A percentile compares a stretch with the other conserved stretches of the same genome.
These are phyloP conservation scores for Melanotaenia duboulayi DNA, from an alignment of 2,113 vertebrate species.

Conservation along the genomic window DNA sequence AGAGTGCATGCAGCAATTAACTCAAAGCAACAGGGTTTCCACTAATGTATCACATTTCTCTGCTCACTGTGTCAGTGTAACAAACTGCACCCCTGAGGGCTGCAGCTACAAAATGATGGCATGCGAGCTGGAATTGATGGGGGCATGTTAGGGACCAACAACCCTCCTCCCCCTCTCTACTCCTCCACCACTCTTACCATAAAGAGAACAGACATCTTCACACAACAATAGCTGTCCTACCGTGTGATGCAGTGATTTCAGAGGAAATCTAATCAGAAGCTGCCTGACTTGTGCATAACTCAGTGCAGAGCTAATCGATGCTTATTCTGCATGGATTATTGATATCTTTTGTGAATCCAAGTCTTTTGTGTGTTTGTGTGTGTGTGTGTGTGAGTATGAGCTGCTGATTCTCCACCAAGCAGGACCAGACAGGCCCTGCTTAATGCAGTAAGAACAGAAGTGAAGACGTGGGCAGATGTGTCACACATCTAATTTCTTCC, in stretches of 20 bases:
- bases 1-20: constrained; percentile 64
- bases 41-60: constrained; percentile 71
- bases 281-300: constrained; percentile 53
- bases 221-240: constrained; percentile 30
- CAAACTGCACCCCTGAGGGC: constrained; percentile 70
- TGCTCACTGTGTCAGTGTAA: constrained; percentile 66
- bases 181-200: constrained; percentile 6
- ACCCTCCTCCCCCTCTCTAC: constrained; percentile 1
- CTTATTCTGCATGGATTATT: constrained; percentile 62
- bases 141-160: constrained; percentile 43
- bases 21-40: constrained; percentile 61
- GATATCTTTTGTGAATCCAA: constrained; percentile 47
- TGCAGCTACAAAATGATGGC: constrained; percentile 57
- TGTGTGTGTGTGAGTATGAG: neutral
- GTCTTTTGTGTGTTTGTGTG: constrained; percentile 4
- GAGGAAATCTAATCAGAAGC: constrained; percentile 72
- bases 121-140: constrained; percentile 44
- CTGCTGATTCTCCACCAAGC: constrained; percentile 33
- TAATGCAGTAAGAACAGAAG: constrained; percentile 48
- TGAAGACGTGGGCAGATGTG: constrained; percentile 34
- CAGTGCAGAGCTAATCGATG: constrained; percentile 60
- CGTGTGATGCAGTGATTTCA: constrained; percentile 52
- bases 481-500: constrained; percentile 42
- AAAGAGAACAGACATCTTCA: constrained; percentile 36
- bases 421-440: constrained; percentile 11